phyloP scores from a whole-genome alignment of 2,113 vertebrate genomes.

The Zosterops pallidus region DNA sequence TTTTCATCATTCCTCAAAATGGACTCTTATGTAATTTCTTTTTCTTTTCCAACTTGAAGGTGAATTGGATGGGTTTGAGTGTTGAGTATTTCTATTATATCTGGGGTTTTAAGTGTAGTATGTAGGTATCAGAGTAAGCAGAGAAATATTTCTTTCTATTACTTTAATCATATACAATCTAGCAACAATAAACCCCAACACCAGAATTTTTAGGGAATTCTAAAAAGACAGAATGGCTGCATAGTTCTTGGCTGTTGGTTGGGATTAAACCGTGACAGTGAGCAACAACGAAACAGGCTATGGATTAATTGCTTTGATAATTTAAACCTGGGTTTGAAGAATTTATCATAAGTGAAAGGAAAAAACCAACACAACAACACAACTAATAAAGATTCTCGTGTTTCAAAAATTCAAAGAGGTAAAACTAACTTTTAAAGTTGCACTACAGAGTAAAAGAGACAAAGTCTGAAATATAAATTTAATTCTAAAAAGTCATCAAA shows the following conservation, averaged over 20 bases:
- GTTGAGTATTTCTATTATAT: not conserved
- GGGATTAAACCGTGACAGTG: not conserved
- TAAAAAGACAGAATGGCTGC: not conserved
- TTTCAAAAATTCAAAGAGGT: not conserved
- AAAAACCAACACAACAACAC: rapidly evolving
- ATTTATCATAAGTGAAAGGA: not conserved
- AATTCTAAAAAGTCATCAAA: not conserved
- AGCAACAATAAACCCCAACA: not conserved
- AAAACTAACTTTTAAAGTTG: not conserved
- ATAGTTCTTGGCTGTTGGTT: not conserved
- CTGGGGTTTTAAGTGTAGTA: not conserved
- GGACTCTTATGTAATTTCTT: not conserved
- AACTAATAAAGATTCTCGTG: not conserved
- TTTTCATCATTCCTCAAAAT: not conserved
- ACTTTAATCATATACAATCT: not conserved
- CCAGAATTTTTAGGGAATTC: not conserved
- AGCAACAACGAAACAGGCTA: not conserved
- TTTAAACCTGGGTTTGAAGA: not conserved
- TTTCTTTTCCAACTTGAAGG: not conserved
- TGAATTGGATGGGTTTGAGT: not conserved
- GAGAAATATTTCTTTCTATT: not conserved
- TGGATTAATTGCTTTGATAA: not conserved
- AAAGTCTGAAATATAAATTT: not conserved
- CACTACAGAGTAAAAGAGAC: not conserved
- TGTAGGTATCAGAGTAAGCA: not conserved